These are phyloP conservation scores for Hippolais icterina DNA, from an alignment of 2,113 vertebrate genomes.

Conservation along the genomic window DNA sequence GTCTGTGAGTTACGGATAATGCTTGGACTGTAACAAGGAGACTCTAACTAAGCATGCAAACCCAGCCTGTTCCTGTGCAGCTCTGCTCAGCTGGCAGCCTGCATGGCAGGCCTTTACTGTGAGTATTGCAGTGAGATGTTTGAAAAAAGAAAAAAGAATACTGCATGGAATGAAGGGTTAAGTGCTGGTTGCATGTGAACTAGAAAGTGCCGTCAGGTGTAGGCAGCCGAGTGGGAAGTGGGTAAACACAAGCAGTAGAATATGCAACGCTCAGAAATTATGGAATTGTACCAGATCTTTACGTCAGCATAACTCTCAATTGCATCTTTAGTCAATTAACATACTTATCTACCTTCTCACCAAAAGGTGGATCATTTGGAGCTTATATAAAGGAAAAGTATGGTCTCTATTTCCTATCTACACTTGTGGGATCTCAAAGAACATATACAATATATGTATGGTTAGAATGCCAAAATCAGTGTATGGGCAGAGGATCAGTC, in stretches of 20 bases:
- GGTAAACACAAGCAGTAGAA: not conserved
- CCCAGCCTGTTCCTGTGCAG: not conserved
- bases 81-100: slow-evolving; percentile 37
- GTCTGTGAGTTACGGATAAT: not conserved
- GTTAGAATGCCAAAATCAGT: not conserved
- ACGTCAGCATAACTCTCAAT: not conserved
- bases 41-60: slow-evolving; percentile 28
- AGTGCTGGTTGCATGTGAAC: not conserved
- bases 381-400: not conserved
- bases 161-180: not conserved
- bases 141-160: not conserved
- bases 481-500: not conserved
- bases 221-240: not conserved
- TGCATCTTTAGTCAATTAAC: not conserved
- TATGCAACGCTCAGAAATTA: not conserved
- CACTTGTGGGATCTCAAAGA: not conserved
- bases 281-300: not conserved
- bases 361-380: not conserved
- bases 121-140: not conserved
- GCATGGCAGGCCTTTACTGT: not conserved
- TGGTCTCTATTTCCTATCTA: not conserved
- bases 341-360: not conserved
- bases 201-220: not conserved
- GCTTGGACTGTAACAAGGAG: not conserved
- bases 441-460: not conserved